Evolutionary conservation across 2,888 invertebrate genomes (phyloP).

Genomic region (Hypena proboscidalis): DNA sequence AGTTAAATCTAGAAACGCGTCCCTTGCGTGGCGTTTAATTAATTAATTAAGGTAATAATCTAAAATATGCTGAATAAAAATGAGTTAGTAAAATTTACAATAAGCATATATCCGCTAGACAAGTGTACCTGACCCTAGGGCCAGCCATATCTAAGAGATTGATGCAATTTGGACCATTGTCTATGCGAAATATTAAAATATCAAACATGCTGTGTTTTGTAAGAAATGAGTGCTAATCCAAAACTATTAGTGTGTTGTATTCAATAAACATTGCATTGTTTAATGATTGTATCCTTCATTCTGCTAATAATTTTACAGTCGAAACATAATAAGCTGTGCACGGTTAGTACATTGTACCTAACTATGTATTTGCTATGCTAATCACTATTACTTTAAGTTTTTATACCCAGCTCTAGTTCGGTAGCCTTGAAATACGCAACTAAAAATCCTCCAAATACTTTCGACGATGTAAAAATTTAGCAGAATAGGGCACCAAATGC

Average conservation of each 20-base stretch:
- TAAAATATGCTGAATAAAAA: slow-evolving; percentile 14
- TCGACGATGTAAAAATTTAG: slow-evolving; percentile 43
- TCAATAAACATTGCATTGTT: slow-evolving; percentile 5
- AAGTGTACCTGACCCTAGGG: slow-evolving; percentile 13
- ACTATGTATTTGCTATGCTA: slow-evolving; percentile 3
- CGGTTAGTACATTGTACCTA: not conserved
- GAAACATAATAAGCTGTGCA: slow-evolving; percentile 26
- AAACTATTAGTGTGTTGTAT: slow-evolving; percentile 22
- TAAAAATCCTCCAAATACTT: slow-evolving; percentile 6
- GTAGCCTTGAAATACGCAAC: not conserved
- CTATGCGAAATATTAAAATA: slow-evolving; percentile 20
- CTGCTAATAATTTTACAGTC: slow-evolving; percentile 38
- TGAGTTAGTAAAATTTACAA: slow-evolving; percentile 35
- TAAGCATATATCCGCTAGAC: slow-evolving; percentile 27
- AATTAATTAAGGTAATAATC: slow-evolving; percentile 22
- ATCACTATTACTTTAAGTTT: too few relatives aligned
- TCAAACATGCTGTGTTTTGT: slow-evolving; percentile 39
- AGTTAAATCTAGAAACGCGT: slow-evolving; percentile 46
- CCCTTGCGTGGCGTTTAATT: slow-evolving; percentile 5
- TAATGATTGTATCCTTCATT: slow-evolving; percentile 7
- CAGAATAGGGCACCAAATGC: slow-evolving; percentile 37
- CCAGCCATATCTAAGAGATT: slow-evolving; percentile 15
- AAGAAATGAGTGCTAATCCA: slow-evolving; percentile 32
- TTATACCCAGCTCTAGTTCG: not conserved
- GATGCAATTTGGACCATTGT: slow-evolving; percentile 17